A percentile compares a stretch with the other conserved stretches of the same genome.
Evolutionary conservation across 2,113 vertebrate species (phyloP).

Genomic region (Lepus europaeus): DNA sequence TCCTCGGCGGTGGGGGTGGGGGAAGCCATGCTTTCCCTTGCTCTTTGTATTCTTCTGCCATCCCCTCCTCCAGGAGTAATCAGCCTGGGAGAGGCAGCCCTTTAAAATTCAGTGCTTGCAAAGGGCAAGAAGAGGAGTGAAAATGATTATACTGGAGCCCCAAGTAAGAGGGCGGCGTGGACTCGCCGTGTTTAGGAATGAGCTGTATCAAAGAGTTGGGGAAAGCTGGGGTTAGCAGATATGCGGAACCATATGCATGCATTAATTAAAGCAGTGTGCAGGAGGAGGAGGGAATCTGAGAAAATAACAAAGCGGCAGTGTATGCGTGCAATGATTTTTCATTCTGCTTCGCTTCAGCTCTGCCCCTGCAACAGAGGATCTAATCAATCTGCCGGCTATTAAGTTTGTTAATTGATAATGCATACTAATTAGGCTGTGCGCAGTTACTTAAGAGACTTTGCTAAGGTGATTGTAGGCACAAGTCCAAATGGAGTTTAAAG

Average conservation of each 20-base stretch:
- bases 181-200: constrained; percentile 78
- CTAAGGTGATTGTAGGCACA: constrained; percentile 99
- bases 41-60: constrained; percentile 71
- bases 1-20: constrained; percentile 29
- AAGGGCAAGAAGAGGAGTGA: constrained; percentile 75
- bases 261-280: constrained; percentile 97
- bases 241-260: constrained; percentile 96
- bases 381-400: constrained; percentile 99
- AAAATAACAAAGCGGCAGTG: constrained; percentile 93
- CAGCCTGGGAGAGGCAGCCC: constrained; percentile 62
- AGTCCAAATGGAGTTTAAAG: constrained; percentile 99
- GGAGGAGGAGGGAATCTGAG: constrained; percentile 94
- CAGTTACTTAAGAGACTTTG: constrained; percentile 99
- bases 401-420: constrained; percentile 99
- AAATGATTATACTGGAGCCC: constrained; percentile 69
- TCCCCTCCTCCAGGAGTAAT: constrained; percentile 59
- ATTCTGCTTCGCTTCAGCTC: constrained; percentile 99
- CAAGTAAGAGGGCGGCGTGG: constrained; percentile 81
- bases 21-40: neutral
- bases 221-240: constrained; percentile 93
- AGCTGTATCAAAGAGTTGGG: constrained; percentile 94
- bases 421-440: constrained; percentile 99
- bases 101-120: constrained; percentile 80
- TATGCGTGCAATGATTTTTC: constrained; percentile 95
- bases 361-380: constrained; percentile 99